phyloP scores from a whole-genome alignment of 2,113 vertebrate species.

The Sprattus sprattus region DNA sequence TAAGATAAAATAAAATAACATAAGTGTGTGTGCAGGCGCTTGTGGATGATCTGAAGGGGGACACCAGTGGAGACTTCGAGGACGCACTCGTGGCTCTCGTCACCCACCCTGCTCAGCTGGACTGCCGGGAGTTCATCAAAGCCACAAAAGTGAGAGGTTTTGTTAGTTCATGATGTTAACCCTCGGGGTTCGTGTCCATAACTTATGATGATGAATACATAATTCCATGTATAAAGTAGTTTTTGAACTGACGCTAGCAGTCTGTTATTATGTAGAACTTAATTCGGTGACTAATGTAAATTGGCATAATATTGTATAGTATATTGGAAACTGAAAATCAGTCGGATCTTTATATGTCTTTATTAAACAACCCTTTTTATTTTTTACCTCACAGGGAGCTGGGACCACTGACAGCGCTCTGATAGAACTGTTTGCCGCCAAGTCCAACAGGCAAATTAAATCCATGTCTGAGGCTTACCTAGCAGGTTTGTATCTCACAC shows the following conservation, averaged over 20 bases:
- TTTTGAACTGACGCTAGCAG: background rate
- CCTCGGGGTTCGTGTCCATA: background rate
- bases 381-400: conserved; percentile 67
- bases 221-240: too few relatives aligned
- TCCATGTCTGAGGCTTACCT: conserved; percentile 77
- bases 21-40: conserved; percentile 70
- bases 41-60: conserved; percentile 78
- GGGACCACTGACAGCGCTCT: conserved; percentile 77
- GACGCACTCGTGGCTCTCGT: conserved; percentile 74
- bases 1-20: too few relatives aligned
- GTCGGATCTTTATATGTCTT: background rate
- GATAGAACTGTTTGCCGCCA: conserved; percentile 83
- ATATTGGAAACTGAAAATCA: background rate
- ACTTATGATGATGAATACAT: background rate
- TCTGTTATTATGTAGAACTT: too few relatives aligned
- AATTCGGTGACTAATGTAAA: too few relatives aligned
- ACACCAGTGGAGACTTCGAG: conserved; percentile 82
- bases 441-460: conserved; percentile 78
- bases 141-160: conserved; percentile 76
- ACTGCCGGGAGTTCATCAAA: conserved; percentile 76
- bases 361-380: background rate
- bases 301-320: background rate
- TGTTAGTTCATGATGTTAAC: background rate
- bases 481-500: conserved; percentile 65
- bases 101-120: conserved; percentile 70